A percentile compares a stretch with the other conserved stretches of the same genome.
Evolutionary conservation across 1,140 invertebrate species (phyloP).

Genomic region (Orius insidiosus): DNA sequence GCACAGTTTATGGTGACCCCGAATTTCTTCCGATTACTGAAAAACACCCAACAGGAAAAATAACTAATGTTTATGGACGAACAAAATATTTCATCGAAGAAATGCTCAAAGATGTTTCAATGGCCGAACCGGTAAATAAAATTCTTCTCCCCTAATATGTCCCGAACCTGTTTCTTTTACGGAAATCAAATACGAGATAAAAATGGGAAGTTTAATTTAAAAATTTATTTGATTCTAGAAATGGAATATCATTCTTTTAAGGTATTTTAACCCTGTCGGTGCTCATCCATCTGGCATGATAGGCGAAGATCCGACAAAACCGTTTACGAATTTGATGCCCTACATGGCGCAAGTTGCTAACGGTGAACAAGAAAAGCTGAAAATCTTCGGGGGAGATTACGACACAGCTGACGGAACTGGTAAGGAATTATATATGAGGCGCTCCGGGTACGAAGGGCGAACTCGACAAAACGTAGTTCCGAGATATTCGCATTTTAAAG

Average conservation of each 20-base stretch:
- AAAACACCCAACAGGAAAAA: slow-evolving; percentile 58
- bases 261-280: slow-evolving; percentile 90
- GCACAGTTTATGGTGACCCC: slow-evolving; percentile 86
- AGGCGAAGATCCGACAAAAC: slow-evolving; percentile 77
- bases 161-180: no score
- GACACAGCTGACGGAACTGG: slow-evolving; percentile 81
- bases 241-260: slow-evolving; percentile 75
- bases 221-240: slow-evolving; percentile 33
- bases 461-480: no score
- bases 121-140: slow-evolving; percentile 49
- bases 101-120: slow-evolving; percentile 66
- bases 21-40: slow-evolving; percentile 72
- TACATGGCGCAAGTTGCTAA: slow-evolving; percentile 68
- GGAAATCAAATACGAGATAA: no score
- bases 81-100: slow-evolving; percentile 90
- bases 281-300: slow-evolving; percentile 76
- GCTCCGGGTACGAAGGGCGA: no score
- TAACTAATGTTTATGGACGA: slow-evolving; percentile 58
- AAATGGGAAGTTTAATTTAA: no score
- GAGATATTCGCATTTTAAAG: no score
- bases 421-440: no score
- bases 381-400: slow-evolving; percentile 78
- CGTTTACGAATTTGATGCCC: slow-evolving; percentile 81
- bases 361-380: slow-evolving; percentile 56
- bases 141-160: no score